phyloP scores from a whole-genome alignment of 92 coral and sea anemone species.

The Zoanthus solanderi region DNA sequence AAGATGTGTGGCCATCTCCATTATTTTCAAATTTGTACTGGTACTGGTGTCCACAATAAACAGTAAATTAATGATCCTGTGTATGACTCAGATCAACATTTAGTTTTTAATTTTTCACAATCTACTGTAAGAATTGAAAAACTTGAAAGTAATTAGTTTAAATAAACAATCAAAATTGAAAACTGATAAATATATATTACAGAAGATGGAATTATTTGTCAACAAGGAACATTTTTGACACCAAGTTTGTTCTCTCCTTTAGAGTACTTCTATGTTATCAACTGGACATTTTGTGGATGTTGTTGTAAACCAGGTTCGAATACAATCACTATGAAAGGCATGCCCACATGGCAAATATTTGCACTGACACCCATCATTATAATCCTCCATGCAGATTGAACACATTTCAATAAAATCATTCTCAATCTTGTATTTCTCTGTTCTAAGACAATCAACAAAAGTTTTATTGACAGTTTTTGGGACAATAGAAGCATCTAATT shows the following conservation, averaged over 20 bases:
- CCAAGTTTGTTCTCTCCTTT: neutral
- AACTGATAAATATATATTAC: too few species aligned
- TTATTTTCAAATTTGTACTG: too few species aligned
- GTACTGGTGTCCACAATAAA: too few species aligned
- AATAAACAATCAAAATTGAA: too few species aligned
- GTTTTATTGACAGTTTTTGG: conserved; percentile 79
- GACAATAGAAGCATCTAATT: conserved; percentile 75
- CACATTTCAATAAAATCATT: conserved; percentile 57
- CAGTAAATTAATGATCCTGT: too few species aligned
- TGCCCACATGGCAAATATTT: conserved; percentile 84
- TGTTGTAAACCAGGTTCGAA: conserved; percentile 79
- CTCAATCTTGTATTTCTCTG: conserved; percentile 55
- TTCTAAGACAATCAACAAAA: conserved; percentile 60
- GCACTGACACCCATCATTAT: conserved; percentile 67
- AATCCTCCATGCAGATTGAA: conserved; percentile 88
- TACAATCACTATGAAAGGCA: conserved; percentile 82
- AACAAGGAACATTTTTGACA: neutral
- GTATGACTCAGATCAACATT: too few species aligned
- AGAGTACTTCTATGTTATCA: conserved; percentile 79
- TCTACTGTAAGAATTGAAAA: too few species aligned
- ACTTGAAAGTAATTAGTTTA: too few species aligned
- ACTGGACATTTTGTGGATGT: conserved; percentile 90
- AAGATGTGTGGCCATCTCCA: too few species aligned
- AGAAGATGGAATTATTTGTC: neutral
- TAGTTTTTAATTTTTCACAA: too few species aligned